Evolutionary conservation across 2,113 vertebrate genomes (phyloP).

Genomic region (Aythya baeri): DNA sequence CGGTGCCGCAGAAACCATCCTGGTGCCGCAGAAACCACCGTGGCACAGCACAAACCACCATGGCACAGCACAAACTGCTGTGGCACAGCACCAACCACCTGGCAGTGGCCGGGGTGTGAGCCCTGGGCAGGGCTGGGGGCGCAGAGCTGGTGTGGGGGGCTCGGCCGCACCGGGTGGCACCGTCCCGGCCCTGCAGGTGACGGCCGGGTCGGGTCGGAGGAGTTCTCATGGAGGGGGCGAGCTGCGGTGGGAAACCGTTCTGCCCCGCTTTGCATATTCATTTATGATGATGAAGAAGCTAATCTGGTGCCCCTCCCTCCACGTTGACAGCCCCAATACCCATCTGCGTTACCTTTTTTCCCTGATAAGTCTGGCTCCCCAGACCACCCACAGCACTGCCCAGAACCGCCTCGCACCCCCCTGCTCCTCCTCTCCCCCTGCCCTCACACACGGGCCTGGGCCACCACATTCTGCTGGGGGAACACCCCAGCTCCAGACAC

Average conservation of each 20-base stretch:
- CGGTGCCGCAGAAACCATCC: not conserved
- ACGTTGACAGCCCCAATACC: not conserved
- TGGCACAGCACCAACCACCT: not conserved
- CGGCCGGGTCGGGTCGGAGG: accelerated
- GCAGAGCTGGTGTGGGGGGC: too few relatives aligned
- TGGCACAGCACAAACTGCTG: not conserved
- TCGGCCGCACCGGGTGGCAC: not conserved
- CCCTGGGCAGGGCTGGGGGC: not conserved
- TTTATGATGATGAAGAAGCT: not conserved
- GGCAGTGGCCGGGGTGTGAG: not conserved
- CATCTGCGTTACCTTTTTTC: not conserved
- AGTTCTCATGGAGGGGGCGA: not conserved
- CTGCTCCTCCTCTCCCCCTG: not conserved
- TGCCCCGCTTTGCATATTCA: not conserved
- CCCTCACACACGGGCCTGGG: not conserved
- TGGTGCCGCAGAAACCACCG: not conserved
- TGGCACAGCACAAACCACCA: not conserved
- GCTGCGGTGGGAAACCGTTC: not conserved
- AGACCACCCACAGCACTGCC: not conserved
- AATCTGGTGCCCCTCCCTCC: not conserved
- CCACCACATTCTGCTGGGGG: not conserved
- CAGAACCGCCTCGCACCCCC: not conserved
- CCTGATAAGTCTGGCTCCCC: not conserved
- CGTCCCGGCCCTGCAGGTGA: not conserved
- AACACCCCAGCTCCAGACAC: not conserved